These are phyloP conservation scores for Eristalis tenax DNA, from an alignment of 2,888 invertebrate species.

Conservation along the genomic window DNA sequence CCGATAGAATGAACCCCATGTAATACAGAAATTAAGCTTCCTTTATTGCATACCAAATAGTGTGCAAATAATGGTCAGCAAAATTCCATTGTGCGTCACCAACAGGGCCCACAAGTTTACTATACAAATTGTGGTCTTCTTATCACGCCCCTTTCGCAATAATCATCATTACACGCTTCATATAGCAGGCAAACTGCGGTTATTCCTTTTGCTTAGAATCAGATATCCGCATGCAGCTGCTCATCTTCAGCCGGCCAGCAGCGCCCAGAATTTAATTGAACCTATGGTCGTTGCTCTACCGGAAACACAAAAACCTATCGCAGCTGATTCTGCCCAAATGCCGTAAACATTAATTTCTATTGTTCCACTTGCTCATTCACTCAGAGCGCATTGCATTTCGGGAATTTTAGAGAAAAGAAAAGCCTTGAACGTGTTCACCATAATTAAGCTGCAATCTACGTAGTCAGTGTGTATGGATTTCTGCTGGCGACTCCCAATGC, in stretches of 20 bases:
- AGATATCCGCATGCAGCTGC: not conserved
- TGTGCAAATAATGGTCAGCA: constrained; percentile 47
- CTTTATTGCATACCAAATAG: constrained; percentile 34
- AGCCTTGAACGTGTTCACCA: constrained; percentile 27
- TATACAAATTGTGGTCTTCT: constrained; percentile 35
- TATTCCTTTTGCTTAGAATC: not conserved
- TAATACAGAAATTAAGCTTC: constrained; percentile 22
- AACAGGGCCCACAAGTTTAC: constrained; percentile 14
- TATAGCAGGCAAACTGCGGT: not conserved
- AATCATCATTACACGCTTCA: constrained; percentile 41
- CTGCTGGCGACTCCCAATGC: not conserved
- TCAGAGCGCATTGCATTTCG: constrained; percentile 35
- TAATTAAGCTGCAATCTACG: constrained; percentile 36
- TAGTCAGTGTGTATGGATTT: not conserved
- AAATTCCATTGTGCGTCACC: constrained; percentile 44
- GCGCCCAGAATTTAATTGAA: constrained; percentile 45
- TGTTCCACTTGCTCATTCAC: constrained; percentile 23
- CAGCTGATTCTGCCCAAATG: constrained; percentile 52
- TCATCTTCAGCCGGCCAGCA: constrained; percentile 30
- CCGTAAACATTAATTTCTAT: constrained; percentile 48
- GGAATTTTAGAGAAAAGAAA: constrained; percentile 13
- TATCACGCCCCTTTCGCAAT: constrained; percentile 39
- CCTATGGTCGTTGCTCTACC: constrained; percentile 22
- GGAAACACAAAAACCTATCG: constrained; percentile 38
- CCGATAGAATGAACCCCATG: not conserved